phyloP scores from a whole-genome alignment of 2,888 invertebrate genomes.

The Oasisia sp. region DNA sequence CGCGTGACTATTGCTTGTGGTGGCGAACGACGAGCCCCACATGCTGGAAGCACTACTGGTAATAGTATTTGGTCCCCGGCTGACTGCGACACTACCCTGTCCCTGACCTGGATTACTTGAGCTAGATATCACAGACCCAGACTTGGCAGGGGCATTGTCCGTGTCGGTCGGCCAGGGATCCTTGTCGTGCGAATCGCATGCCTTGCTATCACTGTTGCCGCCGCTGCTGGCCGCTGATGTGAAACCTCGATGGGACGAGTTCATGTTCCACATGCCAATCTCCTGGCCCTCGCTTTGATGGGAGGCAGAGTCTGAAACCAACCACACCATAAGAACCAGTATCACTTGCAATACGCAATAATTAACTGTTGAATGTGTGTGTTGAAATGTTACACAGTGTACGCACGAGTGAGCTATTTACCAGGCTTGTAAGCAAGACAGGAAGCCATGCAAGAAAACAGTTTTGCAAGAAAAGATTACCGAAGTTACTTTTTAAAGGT shows the following conservation, averaged over 20 bases:
- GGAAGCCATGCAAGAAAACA: neutral
- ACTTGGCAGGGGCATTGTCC: conserved; percentile 18
- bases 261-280: conserved; percentile 5
- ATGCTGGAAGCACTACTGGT: conserved; percentile 2
- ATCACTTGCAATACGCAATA: neutral
- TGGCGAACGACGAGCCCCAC: neutral
- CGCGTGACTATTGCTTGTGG: neutral
- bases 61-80: conserved; percentile 2
- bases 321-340: neutral
- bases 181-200: conserved; percentile 17
- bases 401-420: neutral
- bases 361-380: neutral
- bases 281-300: conserved; percentile 12
- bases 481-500: neutral
- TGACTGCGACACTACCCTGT: neutral
- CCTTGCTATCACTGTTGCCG: conserved; percentile 7
- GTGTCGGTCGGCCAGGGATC: conserved; percentile 19
- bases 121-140: conserved; percentile 20
- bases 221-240: neutral
- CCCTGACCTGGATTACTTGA: neutral
- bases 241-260: neutral
- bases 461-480: neutral
- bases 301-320: conserved; percentile 5
- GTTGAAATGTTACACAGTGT: neutral
- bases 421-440: neutral